Base-by-base conservation (phyloP, 2,797 vertebrate species). In the Sardinella longiceps region DNA sequence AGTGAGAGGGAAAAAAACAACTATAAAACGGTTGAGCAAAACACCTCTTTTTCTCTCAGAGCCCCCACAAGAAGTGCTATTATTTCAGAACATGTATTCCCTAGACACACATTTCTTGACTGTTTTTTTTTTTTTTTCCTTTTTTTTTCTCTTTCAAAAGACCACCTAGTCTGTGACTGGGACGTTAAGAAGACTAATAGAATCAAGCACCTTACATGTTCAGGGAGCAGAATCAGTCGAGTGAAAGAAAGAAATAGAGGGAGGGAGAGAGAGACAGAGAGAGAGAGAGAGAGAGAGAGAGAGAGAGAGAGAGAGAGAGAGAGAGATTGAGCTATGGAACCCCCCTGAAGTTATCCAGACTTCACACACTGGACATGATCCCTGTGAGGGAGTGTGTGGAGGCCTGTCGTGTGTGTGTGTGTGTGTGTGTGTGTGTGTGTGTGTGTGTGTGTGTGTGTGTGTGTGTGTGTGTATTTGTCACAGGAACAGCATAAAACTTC, bases 401-500 rank as follows among this genome's bases (percentile, higher is more conserved):
- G 92, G 90, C 93, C 85, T 88, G 91, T 95, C 84, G 91, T 85
- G 53, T 39, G 81, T 93, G n/a, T n/a, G n/a, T n/a, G n/a, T n/a
- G n/a, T n/a, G n/a, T 7, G 7, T 45, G 43, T 45, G 43, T 45
- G 43, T 45, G 43, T 92, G 89, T 91, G 92, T 87, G 88, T 92
- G 90, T 84, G 74, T 92, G 87, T 93, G 92, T 88, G 93, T 88
- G 91, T 95, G 91, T 85, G 56, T 43, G 81, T 93, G 91, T 85
- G 56, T 43, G 81, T 93, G 91, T 85, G 56, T 43, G 80, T 93
- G 7, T 48, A 10, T 48, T 5, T 10, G 91, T 93, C 92, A 90
- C 43, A 83, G 89, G 92, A 93, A 92, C 89, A 93, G 93, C 91
- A 92, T 85, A 91, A 90, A 91, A 93, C 89, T 84, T 90, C 94